These are phyloP conservation scores for Ischnura elegans DNA, from an alignment of 2,888 invertebrate species.

Conservation along the genomic window DNA sequence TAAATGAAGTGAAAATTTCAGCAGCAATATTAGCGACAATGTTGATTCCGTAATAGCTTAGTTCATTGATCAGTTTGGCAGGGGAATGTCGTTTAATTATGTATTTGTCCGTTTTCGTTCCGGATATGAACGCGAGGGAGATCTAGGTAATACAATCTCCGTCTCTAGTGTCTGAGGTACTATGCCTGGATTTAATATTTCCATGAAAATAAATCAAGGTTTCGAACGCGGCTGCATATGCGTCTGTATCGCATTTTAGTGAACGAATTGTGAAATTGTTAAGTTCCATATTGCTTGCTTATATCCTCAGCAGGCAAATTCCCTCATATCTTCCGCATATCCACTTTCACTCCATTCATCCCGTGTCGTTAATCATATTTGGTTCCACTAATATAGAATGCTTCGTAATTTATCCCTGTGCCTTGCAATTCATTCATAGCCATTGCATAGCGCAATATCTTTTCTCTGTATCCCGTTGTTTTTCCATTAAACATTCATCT, in stretches of 20 bases:
- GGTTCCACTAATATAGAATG: neutral
- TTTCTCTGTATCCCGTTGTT: too few relatives aligned
- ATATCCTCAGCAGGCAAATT: neutral
- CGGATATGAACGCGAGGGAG: neutral
- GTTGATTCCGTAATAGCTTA: too few relatives aligned
- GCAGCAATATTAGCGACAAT: too few relatives aligned
- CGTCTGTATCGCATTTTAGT: neutral
- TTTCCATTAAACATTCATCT: too few relatives aligned
- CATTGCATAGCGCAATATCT: neutral
- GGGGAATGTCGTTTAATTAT: too few relatives aligned
- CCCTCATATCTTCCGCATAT: neutral
- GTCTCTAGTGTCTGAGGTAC: neutral
- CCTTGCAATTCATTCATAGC: neutral
- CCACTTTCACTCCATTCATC: neutral
- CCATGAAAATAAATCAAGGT: neutral
- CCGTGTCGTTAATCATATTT: neutral
- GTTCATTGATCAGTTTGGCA: too few relatives aligned
- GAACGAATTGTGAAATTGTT: neutral
- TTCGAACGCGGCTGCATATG: neutral
- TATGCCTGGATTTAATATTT: neutral
- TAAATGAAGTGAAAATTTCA: too few relatives aligned
- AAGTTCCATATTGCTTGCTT: neutral
- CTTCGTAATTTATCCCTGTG: too few relatives aligned
- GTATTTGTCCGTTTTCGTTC: neutral
- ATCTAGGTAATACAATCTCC: neutral